These are phyloP conservation scores for Phrynocephalus versicolor DNA, from an alignment of 2,113 vertebrate genomes.

Conservation along the genomic window DNA sequence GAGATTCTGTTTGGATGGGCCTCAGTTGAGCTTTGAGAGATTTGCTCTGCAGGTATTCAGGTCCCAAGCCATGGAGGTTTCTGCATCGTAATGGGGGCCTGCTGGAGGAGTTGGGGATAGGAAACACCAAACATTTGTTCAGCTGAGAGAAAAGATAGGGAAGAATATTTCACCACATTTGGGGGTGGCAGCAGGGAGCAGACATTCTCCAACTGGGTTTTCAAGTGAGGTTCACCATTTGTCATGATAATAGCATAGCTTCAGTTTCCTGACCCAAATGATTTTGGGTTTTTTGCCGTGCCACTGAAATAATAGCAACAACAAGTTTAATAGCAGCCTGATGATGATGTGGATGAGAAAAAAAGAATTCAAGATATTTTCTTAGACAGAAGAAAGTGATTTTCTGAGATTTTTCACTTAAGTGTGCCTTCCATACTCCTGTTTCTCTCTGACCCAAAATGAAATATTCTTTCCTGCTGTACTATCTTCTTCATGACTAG, in stretches of 20 bases:
- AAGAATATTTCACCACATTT: not conserved
- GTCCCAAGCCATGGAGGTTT: too few relatives aligned
- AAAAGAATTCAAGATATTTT: too few relatives aligned
- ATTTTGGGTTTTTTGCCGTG: not conserved
- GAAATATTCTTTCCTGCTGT: not conserved
- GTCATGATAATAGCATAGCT: not conserved
- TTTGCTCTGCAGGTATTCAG: too few relatives aligned
- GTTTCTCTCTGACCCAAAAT: not conserved
- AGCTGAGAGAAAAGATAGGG: not conserved
- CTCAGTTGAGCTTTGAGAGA: too few relatives aligned
- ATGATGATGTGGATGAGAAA: too few relatives aligned
- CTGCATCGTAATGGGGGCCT: too few relatives aligned
- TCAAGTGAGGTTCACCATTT: not conserved
- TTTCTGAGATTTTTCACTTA: not conserved
- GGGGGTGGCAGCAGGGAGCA: not conserved
- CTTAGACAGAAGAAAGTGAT: not conserved
- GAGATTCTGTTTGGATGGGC: too few relatives aligned
- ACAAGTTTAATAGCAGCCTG: not conserved
- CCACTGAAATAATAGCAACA: not conserved
- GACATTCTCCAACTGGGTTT: not conserved
- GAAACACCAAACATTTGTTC: too few relatives aligned
- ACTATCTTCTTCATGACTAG: not conserved
- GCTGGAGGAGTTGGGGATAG: too few relatives aligned
- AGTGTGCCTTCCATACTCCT: not conserved
- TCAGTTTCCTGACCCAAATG: not conserved